Conservation (phyloP, 2,888 invertebrate species). For the Ophonus ardosiacus region DNA sequence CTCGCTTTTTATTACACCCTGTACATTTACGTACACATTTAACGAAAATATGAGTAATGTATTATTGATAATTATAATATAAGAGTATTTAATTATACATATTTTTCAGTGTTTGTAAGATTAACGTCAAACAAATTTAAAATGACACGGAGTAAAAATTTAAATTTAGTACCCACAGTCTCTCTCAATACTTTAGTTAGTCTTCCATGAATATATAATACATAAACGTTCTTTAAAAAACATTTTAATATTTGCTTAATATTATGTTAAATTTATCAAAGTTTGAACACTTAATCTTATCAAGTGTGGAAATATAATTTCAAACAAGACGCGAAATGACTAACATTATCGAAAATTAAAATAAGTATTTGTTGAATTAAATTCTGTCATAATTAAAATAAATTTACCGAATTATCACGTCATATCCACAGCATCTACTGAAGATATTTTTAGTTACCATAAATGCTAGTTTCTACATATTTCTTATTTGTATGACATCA, state of each 20-base stretch:
- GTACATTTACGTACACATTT: too few relatives aligned
- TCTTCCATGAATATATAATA: not conserved
- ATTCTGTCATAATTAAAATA: not conserved
- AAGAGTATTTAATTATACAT: too few relatives aligned
- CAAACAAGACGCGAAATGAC: not conserved
- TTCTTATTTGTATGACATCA: constrained; percentile 28
- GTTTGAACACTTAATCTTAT: constrained; percentile 14
- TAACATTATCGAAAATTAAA: not conserved
- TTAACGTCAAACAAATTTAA: too few relatives aligned
- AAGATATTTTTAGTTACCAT: constrained; percentile 17
- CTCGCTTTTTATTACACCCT: too few relatives aligned
- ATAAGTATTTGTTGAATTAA: not conserved
- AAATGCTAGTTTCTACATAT: constrained; percentile 23
- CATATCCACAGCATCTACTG: not conserved
- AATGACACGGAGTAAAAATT: too few relatives aligned
- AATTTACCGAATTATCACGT: too few relatives aligned
- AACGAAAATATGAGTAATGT: too few relatives aligned
- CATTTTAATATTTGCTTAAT: not conserved
- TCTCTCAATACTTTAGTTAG: not conserved
- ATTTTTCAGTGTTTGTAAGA: too few relatives aligned
- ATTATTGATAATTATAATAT: too few relatives aligned
- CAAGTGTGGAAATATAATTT: not conserved
- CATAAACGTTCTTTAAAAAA: not conserved
- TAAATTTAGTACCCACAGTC: too few relatives aligned
- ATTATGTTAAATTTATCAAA: not conserved